Percentiles rank a stretch among this genome's conserved stretches.
Conservation (phyloP, 2,888 invertebrate genomes). For the Lordiphosa andalusiaca region DNA sequence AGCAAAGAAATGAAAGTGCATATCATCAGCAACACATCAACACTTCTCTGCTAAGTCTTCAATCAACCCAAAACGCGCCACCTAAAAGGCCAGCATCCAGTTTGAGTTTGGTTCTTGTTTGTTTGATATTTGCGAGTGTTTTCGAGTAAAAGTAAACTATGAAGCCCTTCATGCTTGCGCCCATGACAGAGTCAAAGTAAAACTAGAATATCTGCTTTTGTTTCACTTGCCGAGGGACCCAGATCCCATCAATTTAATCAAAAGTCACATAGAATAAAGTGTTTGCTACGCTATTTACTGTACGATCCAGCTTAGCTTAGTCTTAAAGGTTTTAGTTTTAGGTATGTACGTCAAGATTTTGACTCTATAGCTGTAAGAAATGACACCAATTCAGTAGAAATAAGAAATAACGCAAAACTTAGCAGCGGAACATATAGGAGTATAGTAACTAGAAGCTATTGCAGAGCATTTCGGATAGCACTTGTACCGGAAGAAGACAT, state of each 20-base stretch:
- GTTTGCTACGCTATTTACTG: conserved; percentile 63
- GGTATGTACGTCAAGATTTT: conserved; percentile 6
- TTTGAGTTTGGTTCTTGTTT: conserved; percentile 26
- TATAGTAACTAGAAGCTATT: conserved; percentile 42
- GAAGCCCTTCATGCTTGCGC: conserved; percentile 54
- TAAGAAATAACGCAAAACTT: conserved; percentile 5
- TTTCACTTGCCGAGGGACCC: conserved; percentile 43
- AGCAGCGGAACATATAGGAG: conserved; percentile 2
- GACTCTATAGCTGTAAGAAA: conserved; percentile 48
- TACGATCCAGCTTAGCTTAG: conserved; percentile 4
- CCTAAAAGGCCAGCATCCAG: conserved; percentile 18
- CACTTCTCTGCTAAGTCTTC: conserved; percentile 72
- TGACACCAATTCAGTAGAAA: conserved; percentile 53
- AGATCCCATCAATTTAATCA: conserved; percentile 44
- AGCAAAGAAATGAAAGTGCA: conserved; percentile 52
- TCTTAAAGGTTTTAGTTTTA: not conserved
- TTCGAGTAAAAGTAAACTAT: conserved; percentile 32
- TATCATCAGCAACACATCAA: conserved; percentile 63
- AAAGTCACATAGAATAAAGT: conserved; percentile 40
- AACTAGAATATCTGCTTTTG: conserved; percentile 33
- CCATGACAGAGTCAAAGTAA: conserved; percentile 32
- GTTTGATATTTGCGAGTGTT: conserved; percentile 15
- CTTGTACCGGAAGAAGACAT: conserved; percentile 58
- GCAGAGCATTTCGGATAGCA: conserved; percentile 72
- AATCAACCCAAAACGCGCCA: conserved; percentile 66